Base-by-base conservation (phyloP, 37 sponge, comb jelly and placozoan genomes). In the Ianthella basta region DNA sequence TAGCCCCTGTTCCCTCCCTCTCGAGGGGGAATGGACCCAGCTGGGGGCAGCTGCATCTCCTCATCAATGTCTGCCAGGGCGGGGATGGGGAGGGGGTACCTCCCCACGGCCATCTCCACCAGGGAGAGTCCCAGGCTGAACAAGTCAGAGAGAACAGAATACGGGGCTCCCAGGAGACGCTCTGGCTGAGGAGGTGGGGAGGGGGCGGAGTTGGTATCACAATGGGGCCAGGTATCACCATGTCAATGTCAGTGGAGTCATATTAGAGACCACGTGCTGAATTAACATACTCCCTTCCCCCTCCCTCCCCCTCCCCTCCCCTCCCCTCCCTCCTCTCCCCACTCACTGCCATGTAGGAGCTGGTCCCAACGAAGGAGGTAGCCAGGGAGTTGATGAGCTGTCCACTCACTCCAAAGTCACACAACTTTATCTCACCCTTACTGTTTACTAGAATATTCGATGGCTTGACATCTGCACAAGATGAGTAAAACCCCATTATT, bases 401-500 rank as follows among this genome's bases (percentile, higher is more conserved):
- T 0, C 96, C 96, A 82, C 99, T 98, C 20, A 98, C 99, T 37
- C 99, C 99, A 85, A 98, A 98, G 68, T 98, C 96, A 89, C 99
- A 98, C 83, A 98, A 75, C 68, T 98, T 98, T 23, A 98, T 96
- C 70, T 96, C 99, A 38, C 99, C 99, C 16, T 79, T 67, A 18
- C 91, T 86, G 74, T 96, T 98, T 29, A 98, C 91, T 40, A 98
- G 85, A 44, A 98, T 92, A 83, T 98, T 98, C 44, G 96, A 96
- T 14, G 99, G 99, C 85, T 98, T 98, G 40, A 98, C 96, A 93
- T 98, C 99, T 97, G 82, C 8, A 56, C 32, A 15, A 59, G 23
- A 82, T 25, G 14, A 6, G 85, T 12, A 63, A 33, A 32, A n/a
- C n/a, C n/a, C n/a, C n/a, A n/a, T n/a, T n/a, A n/a, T 56, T 24